A percentile compares a stretch with the other conserved stretches of the same genome.
Evolutionary conservation across 2,797 vertebrate genomes (phyloP).

Genomic region (Ambastaia sidthimunki): DNA sequence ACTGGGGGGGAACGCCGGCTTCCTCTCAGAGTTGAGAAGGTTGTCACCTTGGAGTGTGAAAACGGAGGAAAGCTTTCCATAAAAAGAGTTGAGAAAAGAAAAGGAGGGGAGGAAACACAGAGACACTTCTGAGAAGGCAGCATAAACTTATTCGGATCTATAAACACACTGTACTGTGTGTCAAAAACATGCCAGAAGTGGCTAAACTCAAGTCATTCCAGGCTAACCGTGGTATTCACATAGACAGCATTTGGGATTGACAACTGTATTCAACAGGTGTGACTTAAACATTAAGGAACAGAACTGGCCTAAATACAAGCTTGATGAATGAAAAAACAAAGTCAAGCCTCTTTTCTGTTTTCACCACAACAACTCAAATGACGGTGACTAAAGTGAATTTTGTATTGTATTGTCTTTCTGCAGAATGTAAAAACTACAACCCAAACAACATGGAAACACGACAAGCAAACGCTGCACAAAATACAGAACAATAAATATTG

Average conservation of each 20-base stretch:
- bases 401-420: no score
- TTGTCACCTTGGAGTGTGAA: slow-evolving; percentile 56
- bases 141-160: not conserved
- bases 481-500: not conserved
- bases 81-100: slow-evolving; percentile 24
- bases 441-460: no score
- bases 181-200: not conserved
- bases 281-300: not conserved
- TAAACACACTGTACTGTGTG: not conserved
- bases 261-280: not conserved
- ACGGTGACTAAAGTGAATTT: no score
- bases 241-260: not conserved
- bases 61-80: slow-evolving; percentile 19
- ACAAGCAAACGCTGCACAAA: not conserved
- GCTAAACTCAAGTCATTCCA: not conserved
- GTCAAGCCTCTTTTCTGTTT: no score
- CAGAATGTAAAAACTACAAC: no score
- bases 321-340: not conserved
- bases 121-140: not conserved
- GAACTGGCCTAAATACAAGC: not conserved
- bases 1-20: slow-evolving; percentile 32
- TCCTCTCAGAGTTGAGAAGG: slow-evolving; percentile 52
- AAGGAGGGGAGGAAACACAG: not conserved
- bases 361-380: no score
- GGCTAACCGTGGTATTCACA: not conserved